A percentile compares a stretch with the other conserved stretches of the same genome.
Conservation (phyloP, 2,113 vertebrate species). For the Clarias magur region DNA sequence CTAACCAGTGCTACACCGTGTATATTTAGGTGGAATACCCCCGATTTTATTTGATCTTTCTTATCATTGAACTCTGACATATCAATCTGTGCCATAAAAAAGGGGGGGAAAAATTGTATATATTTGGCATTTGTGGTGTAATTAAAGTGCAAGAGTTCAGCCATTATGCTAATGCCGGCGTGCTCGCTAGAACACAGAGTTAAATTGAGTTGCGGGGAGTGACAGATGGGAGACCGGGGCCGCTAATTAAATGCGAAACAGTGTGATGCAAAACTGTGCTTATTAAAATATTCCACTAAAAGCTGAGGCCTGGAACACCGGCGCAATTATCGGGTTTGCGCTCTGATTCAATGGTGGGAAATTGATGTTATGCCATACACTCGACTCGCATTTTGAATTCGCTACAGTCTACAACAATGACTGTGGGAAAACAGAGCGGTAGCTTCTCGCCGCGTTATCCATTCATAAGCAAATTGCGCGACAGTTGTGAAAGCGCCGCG, state of each 20-base stretch:
- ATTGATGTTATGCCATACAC: constrained; percentile 56
- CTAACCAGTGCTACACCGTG: background rate
- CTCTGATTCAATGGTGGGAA: constrained; percentile 56
- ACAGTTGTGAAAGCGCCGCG: constrained; percentile 20
- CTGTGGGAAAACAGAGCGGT: constrained; percentile 34
- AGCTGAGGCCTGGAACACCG: constrained; percentile 54
- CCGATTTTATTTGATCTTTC: constrained; percentile 10
- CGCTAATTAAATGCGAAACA: constrained; percentile 59
- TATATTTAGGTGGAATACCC: background rate
- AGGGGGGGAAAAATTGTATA: background rate
- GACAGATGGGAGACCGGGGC: constrained; percentile 52
- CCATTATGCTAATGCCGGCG: constrained; percentile 49
- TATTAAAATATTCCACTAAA: constrained; percentile 61
- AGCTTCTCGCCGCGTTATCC: constrained; percentile 43
- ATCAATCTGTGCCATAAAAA: constrained; percentile 18
- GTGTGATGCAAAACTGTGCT: constrained; percentile 58
- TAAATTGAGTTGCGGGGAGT: constrained; percentile 53
- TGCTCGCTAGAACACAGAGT: constrained; percentile 47
- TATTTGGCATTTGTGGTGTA: constrained; percentile 48
- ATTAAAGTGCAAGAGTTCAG: constrained; percentile 52
- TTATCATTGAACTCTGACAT: constrained; percentile 37
- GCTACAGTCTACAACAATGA: constrained; percentile 52
- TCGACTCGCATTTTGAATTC: constrained; percentile 48
- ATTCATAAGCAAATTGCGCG: constrained; percentile 44
- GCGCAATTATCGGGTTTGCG: constrained; percentile 58